Evolutionary conservation across 2,797 vertebrate genomes (phyloP).

Genomic region (Orestias chungarensis): DNA sequence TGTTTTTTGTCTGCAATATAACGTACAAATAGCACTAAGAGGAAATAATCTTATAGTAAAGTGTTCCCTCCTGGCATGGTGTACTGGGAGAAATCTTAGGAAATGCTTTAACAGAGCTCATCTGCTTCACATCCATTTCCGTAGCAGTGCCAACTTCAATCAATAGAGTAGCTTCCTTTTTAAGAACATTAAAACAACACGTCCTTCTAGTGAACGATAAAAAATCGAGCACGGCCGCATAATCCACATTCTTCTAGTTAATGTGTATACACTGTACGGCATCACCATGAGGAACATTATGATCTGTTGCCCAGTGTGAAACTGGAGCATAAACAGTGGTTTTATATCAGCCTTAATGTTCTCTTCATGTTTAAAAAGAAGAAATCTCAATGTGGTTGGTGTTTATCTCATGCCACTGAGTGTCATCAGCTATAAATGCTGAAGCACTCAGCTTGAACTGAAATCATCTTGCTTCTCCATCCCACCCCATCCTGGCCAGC

Average conservation of each 20-base stretch:
- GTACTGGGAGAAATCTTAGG: neutral
- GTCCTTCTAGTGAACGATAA: neutral
- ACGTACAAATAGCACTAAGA: neutral
- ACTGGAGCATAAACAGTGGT: neutral
- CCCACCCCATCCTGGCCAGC: slow-evolving; percentile 41
- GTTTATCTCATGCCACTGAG: neutral
- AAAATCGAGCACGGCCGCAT: neutral
- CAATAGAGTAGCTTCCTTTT: neutral
- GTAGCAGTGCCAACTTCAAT: slow-evolving; percentile 21
- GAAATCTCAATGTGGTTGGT: neutral
- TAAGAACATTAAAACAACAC: neutral
- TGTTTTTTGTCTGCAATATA: no score
- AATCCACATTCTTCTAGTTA: neutral
- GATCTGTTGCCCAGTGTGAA: neutral
- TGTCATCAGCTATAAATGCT: slow-evolving; percentile 13
- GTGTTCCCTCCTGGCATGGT: slow-evolving; percentile 58
- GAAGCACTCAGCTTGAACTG: slow-evolving; percentile 26
- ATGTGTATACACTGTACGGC: neutral
- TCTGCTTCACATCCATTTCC: slow-evolving; percentile 42
- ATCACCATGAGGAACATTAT: neutral
- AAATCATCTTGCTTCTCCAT: slow-evolving; percentile 65
- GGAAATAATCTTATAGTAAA: neutral
- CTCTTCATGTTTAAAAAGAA: neutral
- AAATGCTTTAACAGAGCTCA: slow-evolving; percentile 2
- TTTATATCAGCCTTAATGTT: neutral